A percentile compares a stretch with the other conserved stretches of the same genome.
Conservation (phyloP, 1,140 invertebrate species). For the Drosophila sucinea region DNA sequence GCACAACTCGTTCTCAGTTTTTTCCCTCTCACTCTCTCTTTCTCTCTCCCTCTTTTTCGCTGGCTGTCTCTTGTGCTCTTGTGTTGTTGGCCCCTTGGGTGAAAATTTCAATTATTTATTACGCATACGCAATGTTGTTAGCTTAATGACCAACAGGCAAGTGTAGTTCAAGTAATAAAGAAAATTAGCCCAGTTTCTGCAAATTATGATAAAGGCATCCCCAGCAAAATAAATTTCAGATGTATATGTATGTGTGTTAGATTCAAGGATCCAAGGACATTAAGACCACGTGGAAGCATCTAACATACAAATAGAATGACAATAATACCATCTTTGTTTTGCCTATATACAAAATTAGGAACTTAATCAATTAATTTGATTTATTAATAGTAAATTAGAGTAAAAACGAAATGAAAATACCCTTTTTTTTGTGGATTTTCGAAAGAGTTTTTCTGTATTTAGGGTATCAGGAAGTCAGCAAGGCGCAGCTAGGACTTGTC, state of each 20-base stretch:
- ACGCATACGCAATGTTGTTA: constrained; percentile 69
- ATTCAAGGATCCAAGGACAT: neutral
- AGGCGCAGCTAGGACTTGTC: no score
- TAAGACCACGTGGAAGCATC: neutral
- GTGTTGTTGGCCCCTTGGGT: constrained; percentile 37
- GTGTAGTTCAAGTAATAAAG: constrained; percentile 14
- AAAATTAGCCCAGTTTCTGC: constrained; percentile 12
- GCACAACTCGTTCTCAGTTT: constrained; percentile 30
- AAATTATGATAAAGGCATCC: constrained; percentile 12
- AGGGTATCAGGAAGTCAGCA: neutral
- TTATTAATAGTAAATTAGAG: no score
- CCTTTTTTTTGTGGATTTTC: no score
- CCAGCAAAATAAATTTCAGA: constrained; percentile 2
- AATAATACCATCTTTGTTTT: no score
- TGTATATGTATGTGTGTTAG: neutral
- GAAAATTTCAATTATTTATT: constrained; percentile 80
- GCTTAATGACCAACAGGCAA: constrained; percentile 57
- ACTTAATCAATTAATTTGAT: no score
- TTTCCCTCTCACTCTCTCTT: constrained; percentile 17
- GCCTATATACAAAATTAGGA: no score
- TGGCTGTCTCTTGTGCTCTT: constrained; percentile 10
- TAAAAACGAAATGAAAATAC: no score
- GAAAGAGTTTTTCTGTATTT: neutral
- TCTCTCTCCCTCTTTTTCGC: constrained; percentile 22
- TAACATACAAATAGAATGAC: no score